phyloP scores from a whole-genome alignment of 2,113 vertebrate species.

The Zingel zingel region DNA sequence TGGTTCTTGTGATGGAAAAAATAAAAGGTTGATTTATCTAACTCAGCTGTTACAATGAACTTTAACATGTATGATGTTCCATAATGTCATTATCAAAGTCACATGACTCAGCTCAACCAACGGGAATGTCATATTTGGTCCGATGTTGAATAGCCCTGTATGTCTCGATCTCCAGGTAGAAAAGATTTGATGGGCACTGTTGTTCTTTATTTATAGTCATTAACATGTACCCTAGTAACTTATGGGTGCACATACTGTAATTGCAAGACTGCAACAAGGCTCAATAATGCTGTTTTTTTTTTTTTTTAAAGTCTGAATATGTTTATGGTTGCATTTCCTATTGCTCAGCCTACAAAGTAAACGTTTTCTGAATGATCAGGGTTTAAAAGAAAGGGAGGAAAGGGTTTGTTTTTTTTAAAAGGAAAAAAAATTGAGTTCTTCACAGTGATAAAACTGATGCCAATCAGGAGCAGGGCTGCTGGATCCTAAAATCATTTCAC shows the following conservation, averaged over 20 bases:
- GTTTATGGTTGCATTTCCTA: constrained; percentile 64
- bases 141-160: constrained; percentile 75
- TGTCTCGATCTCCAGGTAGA: constrained; percentile 49
- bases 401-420: constrained; percentile 26
- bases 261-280: constrained; percentile 36
- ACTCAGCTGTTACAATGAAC: background rate
- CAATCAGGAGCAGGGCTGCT: constrained; percentile 69
- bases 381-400: constrained; percentile 34
- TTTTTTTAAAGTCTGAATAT: constrained; percentile 20
- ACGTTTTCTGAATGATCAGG: constrained; percentile 29
- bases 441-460: constrained; percentile 84
- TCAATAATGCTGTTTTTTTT: constrained; percentile 78
- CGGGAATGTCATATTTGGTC: constrained; percentile 84
- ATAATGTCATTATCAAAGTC: constrained; percentile 17
- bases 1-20: background rate
- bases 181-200: constrained; percentile 37
- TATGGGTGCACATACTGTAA: background rate
- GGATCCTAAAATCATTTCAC: constrained; percentile 60
- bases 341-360: constrained; percentile 84
- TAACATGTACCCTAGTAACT: constrained; percentile 21
- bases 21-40: background rate
- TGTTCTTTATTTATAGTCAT: constrained; percentile 18
- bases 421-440: constrained; percentile 67
- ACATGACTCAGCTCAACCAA: constrained; percentile 67
- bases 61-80: constrained; percentile 29